A percentile compares a stretch with the other conserved stretches of the same genome.
phyloP scores from a whole-genome alignment of 1,140 invertebrate species.

The Temnothorax nylanderi region DNA sequence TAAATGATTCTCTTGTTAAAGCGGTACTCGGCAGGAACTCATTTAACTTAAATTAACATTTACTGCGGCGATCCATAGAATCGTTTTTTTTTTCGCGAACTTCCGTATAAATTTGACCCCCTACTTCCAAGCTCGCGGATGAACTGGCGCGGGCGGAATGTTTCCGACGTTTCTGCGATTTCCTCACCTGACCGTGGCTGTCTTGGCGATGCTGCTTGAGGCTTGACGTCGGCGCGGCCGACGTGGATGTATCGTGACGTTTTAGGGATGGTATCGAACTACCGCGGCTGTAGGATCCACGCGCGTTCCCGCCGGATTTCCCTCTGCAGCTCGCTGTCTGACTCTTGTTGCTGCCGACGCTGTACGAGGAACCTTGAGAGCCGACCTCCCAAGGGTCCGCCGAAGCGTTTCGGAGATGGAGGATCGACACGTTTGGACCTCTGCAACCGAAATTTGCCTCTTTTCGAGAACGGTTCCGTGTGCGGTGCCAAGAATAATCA shows the following conservation, averaged over 20 bases:
- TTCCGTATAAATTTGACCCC: neutral
- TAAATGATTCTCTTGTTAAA: constrained; percentile 3
- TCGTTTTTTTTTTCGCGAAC: neutral
- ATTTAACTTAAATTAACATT: constrained; percentile 31
- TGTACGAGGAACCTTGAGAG: constrained; percentile 78
- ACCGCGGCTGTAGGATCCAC: constrained; percentile 76
- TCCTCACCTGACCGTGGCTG: constrained; percentile 72
- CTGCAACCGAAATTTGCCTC: constrained; percentile 82
- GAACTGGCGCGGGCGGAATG: neutral
- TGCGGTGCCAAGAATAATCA: neutral
- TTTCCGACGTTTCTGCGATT: neutral
- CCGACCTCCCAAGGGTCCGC: constrained; percentile 85
- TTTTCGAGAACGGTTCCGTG: neutral
- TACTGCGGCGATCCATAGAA: neutral
- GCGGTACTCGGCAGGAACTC: neutral
- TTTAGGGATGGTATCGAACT: constrained; percentile 81
- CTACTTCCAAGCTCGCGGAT: neutral
- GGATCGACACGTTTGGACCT: constrained; percentile 86
- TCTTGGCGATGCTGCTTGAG: constrained; percentile 76
- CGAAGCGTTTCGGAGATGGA: constrained; percentile 86
- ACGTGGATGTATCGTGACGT: constrained; percentile 75
- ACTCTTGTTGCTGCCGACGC: constrained; percentile 79
- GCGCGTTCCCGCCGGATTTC: constrained; percentile 68
- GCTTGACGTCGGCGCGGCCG: constrained; percentile 73
- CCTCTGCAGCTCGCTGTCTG: constrained; percentile 74